phyloP scores from a whole-genome alignment of 2,113 vertebrate species.

The Sinocyclocheilus rhinocerous region DNA sequence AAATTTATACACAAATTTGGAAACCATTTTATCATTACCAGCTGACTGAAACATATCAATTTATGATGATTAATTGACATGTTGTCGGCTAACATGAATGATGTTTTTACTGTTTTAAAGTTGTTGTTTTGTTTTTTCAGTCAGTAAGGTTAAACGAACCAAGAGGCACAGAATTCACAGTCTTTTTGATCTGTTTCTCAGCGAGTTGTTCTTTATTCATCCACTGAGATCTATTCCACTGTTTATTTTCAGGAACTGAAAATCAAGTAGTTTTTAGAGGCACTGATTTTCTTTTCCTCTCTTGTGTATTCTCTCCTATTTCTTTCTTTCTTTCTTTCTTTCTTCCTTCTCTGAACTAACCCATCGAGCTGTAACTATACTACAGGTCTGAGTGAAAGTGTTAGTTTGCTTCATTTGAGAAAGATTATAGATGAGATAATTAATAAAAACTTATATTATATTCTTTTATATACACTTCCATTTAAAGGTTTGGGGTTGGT shows the following conservation, averaged over 20 bases:
- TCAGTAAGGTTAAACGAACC: slow-evolving; percentile 6
- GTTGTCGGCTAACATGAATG: background rate
- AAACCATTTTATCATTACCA: background rate
- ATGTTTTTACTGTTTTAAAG: background rate
- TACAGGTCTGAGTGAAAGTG: slow-evolving; percentile 50
- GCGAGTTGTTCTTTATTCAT: slow-evolving; percentile 65
- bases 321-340: slow-evolving; percentile 54
- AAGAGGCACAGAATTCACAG: slow-evolving; percentile 41
- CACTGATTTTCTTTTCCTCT: slow-evolving; percentile 62
- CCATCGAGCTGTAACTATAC: slow-evolving; percentile 54
- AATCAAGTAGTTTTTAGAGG: slow-evolving; percentile 53
- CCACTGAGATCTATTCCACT: slow-evolving; percentile 56
- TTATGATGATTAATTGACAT: background rate
- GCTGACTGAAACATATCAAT: background rate
- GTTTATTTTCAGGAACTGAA: slow-evolving; percentile 67
- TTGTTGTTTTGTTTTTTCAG: too few species aligned
- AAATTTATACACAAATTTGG: too few species aligned
- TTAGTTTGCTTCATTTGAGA: slow-evolving; percentile 67
- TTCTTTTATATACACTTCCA: too few species aligned
- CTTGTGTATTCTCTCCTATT: slow-evolving; percentile 8
- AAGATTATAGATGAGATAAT: slow-evolving; percentile 4
- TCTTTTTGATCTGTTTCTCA: slow-evolving; percentile 65
- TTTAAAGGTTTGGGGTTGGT: background rate
- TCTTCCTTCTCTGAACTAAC: background rate
- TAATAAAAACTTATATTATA: background rate